A percentile compares a stretch with the other conserved stretches of the same genome.
Evolutionary conservation across 2,797 vertebrate species (phyloP).

Genomic region (Coranthus polyacanthus): DNA sequence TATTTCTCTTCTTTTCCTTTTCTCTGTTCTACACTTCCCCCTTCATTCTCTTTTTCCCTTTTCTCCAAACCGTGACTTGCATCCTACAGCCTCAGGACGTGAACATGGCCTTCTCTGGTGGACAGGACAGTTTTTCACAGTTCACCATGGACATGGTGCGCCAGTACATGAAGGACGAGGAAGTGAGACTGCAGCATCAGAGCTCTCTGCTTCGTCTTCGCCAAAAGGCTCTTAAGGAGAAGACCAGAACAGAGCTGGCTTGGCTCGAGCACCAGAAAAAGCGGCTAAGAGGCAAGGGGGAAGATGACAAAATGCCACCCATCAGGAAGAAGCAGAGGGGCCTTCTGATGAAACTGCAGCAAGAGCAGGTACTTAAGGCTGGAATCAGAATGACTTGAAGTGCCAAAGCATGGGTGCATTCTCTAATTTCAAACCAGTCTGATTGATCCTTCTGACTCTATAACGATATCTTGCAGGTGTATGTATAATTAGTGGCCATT

Average conservation of each 20-base stretch:
- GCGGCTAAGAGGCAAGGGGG: conserved; percentile 95
- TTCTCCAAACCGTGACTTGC: neutral
- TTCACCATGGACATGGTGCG: conserved; percentile 99
- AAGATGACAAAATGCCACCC: conserved; percentile 99
- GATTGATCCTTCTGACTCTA: no score
- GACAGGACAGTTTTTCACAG: conserved; percentile 95
- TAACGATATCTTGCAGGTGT: no score
- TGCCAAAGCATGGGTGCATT: neutral
- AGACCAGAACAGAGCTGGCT: conserved; percentile 94
- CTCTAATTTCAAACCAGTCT: neutral
- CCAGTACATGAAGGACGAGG: conserved; percentile 98
- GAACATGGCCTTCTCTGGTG: conserved; percentile 91
- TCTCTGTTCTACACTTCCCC: neutral
- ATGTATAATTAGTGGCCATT: no score
- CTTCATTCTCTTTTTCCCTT: neutral
- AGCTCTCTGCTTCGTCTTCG: conserved; percentile 93
- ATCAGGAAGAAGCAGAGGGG: conserved; percentile 96
- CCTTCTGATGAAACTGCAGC: conserved; percentile 93
- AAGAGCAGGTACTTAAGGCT: conserved; percentile 91
- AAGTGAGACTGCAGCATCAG: conserved; percentile 95
- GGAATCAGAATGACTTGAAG: neutral
- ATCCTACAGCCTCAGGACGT: conserved; percentile 81
- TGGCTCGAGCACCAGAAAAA: conserved; percentile 98
- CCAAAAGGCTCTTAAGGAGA: conserved; percentile 96
- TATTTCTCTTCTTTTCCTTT: neutral